Base-by-base conservation (phyloP, 2,888 invertebrate species). In the Gymnoscelis rufifasciata region DNA sequence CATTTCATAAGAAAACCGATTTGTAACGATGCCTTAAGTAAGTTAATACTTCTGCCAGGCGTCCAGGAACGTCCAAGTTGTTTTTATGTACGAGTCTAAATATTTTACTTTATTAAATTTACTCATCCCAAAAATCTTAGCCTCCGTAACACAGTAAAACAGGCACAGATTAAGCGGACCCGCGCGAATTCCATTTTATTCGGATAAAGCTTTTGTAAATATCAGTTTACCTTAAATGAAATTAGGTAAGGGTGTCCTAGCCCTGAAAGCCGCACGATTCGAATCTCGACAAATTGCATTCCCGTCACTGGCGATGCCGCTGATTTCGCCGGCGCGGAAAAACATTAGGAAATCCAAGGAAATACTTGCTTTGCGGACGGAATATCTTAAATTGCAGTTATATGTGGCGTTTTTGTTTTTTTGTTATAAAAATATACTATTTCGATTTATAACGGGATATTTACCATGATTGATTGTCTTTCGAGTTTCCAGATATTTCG, bases 221-320 rank as follows among this genome's bases (percentile, higher is more conserved):
- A 38, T 28, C 38, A 40, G 27, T 40, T 40, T 40, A 23, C 29
- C 26, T 37, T 35, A 35, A 35, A 35, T 35, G 10, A 11, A 35
- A 35, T 40, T 14, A 40, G 28, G 41, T 38, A 23, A 26, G 28
- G 41, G 23, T 13, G 3, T 11, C 27, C 11, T 45, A 7, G 23
- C 11, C 12, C 14, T 37, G 10, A 10, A 35, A 35, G 19, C 27
- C 14, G 10, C 45, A 44, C 51, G 43, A 48, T 60, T 54, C 56
- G 61, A 60, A 56, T 57, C 56, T 56, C 52, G 44, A 63, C 68
- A 70, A 70, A 70, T 70, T 61, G 70, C 57, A 64, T 70, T 67
- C 60, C 60, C 64, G 62, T 68, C 67, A 67, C 56, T 56, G 46
- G 53, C 55, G 57, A 62, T 64, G 60, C 54, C 57, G 47, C 57